These are phyloP conservation scores for Zophobas morio DNA, from an alignment of 1,140 invertebrate species.

Conservation along the genomic window DNA sequence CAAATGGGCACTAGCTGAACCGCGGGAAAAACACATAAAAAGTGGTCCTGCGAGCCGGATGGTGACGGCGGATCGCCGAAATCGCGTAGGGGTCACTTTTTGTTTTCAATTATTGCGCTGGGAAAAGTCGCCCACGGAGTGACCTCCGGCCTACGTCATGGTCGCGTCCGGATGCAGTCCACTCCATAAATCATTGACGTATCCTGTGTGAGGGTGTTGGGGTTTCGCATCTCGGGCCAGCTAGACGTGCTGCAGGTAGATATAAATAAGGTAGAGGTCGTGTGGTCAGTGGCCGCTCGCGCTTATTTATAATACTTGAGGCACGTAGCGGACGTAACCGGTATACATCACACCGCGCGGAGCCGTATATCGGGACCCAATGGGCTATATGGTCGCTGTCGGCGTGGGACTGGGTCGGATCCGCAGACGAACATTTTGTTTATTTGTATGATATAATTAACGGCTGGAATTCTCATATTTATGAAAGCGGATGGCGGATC, in stretches of 20 bases:
- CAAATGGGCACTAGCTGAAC: no score
- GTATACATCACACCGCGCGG: conserved; percentile 33
- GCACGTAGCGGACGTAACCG: conserved; percentile 46
- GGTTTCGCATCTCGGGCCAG: conserved; percentile 26
- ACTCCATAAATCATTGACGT: conserved; percentile 26
- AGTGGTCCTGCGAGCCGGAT: no score
- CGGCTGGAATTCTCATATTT: no score
- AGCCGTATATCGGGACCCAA: conserved; percentile 19
- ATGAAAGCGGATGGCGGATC: no score
- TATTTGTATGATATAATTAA: no score
- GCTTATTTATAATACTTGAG: conserved; percentile 44
- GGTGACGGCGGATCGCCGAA: no score
- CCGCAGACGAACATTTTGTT: no score
- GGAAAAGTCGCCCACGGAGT: neutral
- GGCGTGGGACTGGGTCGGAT: no score
- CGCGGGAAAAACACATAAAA: no score
- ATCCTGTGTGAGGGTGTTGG: conserved; percentile 15
- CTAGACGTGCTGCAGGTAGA: conserved; percentile 21
- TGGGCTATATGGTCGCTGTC: conserved; percentile 32
- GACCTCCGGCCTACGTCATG: conserved; percentile 37
- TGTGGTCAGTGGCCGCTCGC: conserved; percentile 48
- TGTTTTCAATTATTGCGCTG: no score
- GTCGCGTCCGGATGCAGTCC: neutral
- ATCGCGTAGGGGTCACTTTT: no score
- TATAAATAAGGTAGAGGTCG: conserved; percentile 44